Evolutionary conservation across 2,888 invertebrate species (phyloP), one percentile per base, ranked within the genome.

Genomic region (Coronaproctus castanopsis): DNA sequence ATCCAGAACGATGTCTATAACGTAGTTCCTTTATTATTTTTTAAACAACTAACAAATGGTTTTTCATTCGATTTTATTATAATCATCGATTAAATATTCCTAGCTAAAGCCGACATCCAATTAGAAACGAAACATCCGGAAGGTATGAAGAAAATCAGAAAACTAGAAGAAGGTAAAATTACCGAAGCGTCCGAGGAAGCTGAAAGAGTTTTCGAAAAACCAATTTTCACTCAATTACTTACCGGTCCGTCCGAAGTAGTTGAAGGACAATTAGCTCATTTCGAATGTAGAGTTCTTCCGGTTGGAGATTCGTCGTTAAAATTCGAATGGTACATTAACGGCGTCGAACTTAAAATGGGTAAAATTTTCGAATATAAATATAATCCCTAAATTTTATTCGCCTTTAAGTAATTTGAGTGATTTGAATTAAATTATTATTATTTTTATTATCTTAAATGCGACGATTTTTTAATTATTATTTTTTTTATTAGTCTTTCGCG

Each of bases 241-340:
- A 87, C 85, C 19, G 90, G 90, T 1, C 90, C 89, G 8, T 83
- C 88, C 0, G 90, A 91, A 71, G 74, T 95, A 10, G 87, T 87
- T 85, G 91, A 92, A 74, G 89, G 90, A 2, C 87, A 89, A 70
- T 82, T 85, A 66, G 91, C 90, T 57, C 90, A 87, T 72, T 91
- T 88, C 67, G 89, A 91, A 73, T 89, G 89, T 56, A 80, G 90
- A 55, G 90, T 91, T 22, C 88, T 90, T 51, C 92, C 92, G 10
- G 88, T 95, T 59, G 93, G 95, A 5, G 97, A 97, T 73, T 83
- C 93, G 2, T 87, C 83, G 66, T 77, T 96, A 68, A 80, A 85
- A 67, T 92, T 92, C 68, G 90, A 93, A 74, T 96, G 96, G 96
- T 95, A 85, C 73, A 85, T 91, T 64, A 93, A 96, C 70, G 93